phyloP scores from a whole-genome alignment of 2,113 vertebrate genomes.

The Syngnathus floridae region DNA sequence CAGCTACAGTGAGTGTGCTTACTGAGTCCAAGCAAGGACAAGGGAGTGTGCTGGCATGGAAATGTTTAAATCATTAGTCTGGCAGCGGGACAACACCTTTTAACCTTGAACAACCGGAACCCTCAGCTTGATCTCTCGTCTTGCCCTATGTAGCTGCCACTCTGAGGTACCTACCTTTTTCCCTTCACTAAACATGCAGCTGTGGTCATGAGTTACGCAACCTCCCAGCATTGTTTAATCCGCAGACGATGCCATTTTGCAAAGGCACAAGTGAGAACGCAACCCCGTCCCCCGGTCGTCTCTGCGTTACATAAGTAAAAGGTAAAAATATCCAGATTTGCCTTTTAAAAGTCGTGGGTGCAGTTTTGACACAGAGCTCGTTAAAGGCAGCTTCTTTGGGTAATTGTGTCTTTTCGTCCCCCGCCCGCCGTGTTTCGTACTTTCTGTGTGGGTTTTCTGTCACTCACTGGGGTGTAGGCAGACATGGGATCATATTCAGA shows the following conservation, averaged over 20 bases:
- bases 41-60: conserved; percentile 8
- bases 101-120: conserved; percentile 8
- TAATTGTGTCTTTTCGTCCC: conserved; percentile 5
- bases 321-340: conserved; percentile 53
- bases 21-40: conserved; percentile 26
- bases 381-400: conserved; percentile 37
- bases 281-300: conserved; percentile 5
- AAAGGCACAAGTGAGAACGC: conserved; percentile 19
- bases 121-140: not conserved
- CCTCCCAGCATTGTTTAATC: conserved; percentile 22
- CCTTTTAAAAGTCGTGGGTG: conserved; percentile 53
- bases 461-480: conserved; percentile 57
- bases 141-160: conserved; percentile 9
- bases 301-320: conserved; percentile 46
- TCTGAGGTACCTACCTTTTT: conserved; percentile 15
- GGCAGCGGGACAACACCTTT: conserved; percentile 4
- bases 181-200: conserved; percentile 21
- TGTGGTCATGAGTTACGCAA: conserved; percentile 26
- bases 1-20: conserved; percentile 19
- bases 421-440: conserved; percentile 13
- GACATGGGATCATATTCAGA: conserved; percentile 63
- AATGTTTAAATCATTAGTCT: conserved; percentile 5
- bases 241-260: conserved; percentile 8
- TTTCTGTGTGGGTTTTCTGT: conserved; percentile 44
- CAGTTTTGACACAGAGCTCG: conserved; percentile 53